Conservation (phyloP, 2,797 vertebrate species). For the Urosaurus nigricauda region DNA sequence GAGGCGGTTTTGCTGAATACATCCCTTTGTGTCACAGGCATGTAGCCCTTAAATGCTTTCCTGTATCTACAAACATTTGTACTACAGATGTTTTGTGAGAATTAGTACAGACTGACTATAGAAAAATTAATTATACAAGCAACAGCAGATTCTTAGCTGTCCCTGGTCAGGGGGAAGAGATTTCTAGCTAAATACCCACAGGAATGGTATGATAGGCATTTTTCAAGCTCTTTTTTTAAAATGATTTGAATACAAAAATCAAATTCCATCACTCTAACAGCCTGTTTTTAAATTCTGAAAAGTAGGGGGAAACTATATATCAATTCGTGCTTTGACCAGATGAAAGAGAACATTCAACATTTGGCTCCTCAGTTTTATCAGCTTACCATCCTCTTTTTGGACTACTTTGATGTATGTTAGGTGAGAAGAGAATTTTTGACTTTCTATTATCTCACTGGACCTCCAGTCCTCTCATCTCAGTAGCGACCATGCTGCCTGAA, state of each 20-base stretch:
- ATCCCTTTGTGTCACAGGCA: not conserved
- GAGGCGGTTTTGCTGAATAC: not conserved
- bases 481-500: not conserved
- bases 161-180: not conserved
- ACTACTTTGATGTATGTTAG: not conserved
- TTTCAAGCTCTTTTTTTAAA: not conserved
- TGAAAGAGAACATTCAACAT: not conserved
- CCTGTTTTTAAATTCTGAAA: constrained; percentile 4
- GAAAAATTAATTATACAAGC: constrained; percentile 22
- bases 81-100: constrained; percentile 7
- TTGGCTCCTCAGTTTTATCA: constrained; percentile 9
- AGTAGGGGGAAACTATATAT: not conserved
- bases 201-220: not conserved
- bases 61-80: constrained; percentile 1
- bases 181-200: not conserved
- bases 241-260: not conserved
- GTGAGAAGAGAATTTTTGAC: not conserved
- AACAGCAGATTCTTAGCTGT: not conserved
- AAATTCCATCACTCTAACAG: not conserved
- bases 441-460: not conserved
- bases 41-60: not conserved
- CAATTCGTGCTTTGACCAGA: not conserved
- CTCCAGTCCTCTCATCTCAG: not conserved
- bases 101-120: constrained; percentile 29
- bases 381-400: not conserved